Base-by-base conservation (phyloP, 2,888 invertebrate genomes). In the Chironomus tentans region DNA sequence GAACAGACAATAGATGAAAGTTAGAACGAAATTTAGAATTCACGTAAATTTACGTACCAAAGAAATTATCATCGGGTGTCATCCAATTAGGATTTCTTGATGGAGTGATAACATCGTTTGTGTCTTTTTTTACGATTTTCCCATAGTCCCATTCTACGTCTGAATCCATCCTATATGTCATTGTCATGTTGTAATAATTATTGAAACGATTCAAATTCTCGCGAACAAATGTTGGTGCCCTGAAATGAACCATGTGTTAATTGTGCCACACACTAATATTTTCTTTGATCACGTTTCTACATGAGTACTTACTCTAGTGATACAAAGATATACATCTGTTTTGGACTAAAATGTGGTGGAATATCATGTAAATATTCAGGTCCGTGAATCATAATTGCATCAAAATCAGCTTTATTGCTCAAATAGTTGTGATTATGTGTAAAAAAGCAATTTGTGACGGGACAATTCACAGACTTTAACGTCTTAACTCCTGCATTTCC, bases 381-480 rank as follows among this genome's bases (percentile, higher is more conserved):
- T 50, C 38, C 50, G n/a, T 76, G 76, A 71, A 77, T 76, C 4
- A 76, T 12, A n/a, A 77, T 65, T 4, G 68, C 74, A 70, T 77
- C 76, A 38, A 72, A 76, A 15, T 72, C 47, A 15, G 69, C 18
- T 28, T 38, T 3, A 22, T 65, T 21, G 4, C 15, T n/a, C 3
- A 75, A 15, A n/a, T 12, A 76, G 18, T n/a, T 38, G 13, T 68
- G 65, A 48, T 77, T 21, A 38, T 70, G 46, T 38, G 77, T 77
- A 6, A 76, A 24, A 21, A 76, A 24, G 61, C 77, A 77, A 65
- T 76, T 76, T 68, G 76, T 71, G 2, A 71, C 76, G 5, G 71
- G 56, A 71, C 77, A 77, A 2, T 70, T 21, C n/a, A 68, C n/a
- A 46, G 46, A 48, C 4, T 65, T 46, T 46, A 75, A 68, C 21